These are phyloP conservation scores for Caranx ignobilis DNA, from an alignment of 2,113 vertebrate genomes.

Conservation along the genomic window DNA sequence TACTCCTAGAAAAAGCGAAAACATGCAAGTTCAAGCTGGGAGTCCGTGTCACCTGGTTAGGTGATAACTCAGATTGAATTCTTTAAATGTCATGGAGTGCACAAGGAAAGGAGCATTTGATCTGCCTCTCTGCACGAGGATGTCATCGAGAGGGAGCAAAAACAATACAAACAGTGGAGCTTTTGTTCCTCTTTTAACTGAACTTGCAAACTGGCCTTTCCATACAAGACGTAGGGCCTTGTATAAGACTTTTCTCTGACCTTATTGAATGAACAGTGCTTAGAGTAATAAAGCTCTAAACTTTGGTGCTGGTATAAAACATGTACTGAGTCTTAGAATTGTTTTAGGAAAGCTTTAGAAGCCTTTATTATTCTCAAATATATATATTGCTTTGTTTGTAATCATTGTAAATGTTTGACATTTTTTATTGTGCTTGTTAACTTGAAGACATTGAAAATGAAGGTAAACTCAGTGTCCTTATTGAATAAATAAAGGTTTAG, in stretches of 20 bases:
- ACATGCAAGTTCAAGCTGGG: not conserved
- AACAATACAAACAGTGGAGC: constrained; percentile 21
- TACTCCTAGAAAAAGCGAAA: not conserved
- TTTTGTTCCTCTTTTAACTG: constrained; percentile 50
- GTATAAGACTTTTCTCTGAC: not conserved
- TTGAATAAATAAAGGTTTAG: too few species aligned
- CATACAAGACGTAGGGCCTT: constrained; percentile 2
- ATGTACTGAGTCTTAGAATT: not conserved
- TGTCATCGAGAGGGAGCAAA: constrained; percentile 7
- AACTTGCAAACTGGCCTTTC: constrained; percentile 27
- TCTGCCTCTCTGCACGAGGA: constrained; percentile 28
- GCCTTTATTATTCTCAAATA: too few species aligned
- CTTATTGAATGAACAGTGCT: not conserved
- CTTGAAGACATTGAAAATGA: too few species aligned
- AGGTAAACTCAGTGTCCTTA: too few species aligned
- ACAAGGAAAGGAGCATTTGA: constrained; percentile 9
- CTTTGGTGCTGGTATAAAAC: not conserved
- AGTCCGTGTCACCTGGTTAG: constrained; percentile 6
- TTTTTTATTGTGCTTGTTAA: too few species aligned
- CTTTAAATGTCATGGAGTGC: constrained; percentile 3
- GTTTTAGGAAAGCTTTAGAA: not conserved
- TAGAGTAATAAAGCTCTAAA: not conserved
- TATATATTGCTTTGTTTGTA: too few species aligned
- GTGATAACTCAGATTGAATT: constrained; percentile 10
- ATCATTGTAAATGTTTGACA: too few species aligned